Conservation (phyloP, 1,140 invertebrate species). For the Schmidtea mediterranea region DNA sequence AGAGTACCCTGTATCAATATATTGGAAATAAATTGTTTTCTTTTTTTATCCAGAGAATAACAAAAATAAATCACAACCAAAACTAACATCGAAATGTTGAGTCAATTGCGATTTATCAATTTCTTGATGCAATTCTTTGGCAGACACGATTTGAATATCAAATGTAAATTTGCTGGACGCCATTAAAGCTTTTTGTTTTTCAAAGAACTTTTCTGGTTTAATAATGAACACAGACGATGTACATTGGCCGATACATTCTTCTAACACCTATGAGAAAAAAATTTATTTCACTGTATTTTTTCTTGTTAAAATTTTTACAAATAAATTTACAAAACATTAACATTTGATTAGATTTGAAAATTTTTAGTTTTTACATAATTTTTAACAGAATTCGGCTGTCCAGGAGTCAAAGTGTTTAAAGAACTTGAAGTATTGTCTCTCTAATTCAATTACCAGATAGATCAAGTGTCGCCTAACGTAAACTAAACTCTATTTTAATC, state of each 20-base stretch:
- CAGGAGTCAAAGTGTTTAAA: no score
- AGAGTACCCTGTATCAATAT: slow-evolving; percentile 56
- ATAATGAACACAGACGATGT: slow-evolving; percentile 49
- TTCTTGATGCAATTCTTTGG: slow-evolving; percentile 65
- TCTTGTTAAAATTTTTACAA: slow-evolving; percentile 25
- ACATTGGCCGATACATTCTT: slow-evolving; percentile 28
- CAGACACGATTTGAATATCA: slow-evolving; percentile 77
- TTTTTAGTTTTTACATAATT: no score
- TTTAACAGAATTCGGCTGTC: no score
- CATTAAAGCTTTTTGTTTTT: slow-evolving; percentile 80
- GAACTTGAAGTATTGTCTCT: no score
- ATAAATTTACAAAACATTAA: slow-evolving; percentile 12
- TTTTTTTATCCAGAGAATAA: no score
- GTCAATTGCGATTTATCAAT: slow-evolving; percentile 71
- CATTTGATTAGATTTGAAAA: no score
- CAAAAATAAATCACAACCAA: no score
- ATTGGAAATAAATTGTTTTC: no score
- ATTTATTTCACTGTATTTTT: neutral
- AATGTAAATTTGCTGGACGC: slow-evolving; percentile 93
- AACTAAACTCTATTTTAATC: no score
- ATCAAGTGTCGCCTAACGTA: no score
- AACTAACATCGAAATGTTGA: slow-evolving; percentile 44
- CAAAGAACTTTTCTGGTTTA: slow-evolving; percentile 95
- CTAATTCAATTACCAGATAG: no score
- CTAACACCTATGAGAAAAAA: neutral